Conservation (phyloP, 2,113 vertebrate genomes). For the Varanus komodoensis region DNA sequence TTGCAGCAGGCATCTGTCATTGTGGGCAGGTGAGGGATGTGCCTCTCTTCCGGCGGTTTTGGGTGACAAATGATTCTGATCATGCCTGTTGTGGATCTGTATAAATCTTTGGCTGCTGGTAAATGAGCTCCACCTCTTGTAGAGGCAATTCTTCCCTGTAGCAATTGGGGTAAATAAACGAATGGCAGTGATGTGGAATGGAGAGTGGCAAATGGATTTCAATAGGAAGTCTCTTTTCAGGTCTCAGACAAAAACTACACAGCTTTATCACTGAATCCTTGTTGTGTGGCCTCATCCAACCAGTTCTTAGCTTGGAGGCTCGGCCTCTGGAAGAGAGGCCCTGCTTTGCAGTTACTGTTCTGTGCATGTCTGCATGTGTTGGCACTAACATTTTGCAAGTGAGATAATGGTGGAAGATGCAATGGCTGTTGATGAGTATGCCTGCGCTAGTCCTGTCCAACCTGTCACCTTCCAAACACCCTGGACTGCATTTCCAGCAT, state of each 20-base stretch:
- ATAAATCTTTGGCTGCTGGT: slow-evolving; percentile 25
- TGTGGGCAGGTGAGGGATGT: neutral
- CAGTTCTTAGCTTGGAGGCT: neutral
- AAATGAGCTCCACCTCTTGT: slow-evolving; percentile 27
- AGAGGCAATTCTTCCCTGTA: slow-evolving; percentile 10
- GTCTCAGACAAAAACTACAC: neutral
- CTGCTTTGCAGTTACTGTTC: neutral
- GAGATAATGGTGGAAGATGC: neutral
- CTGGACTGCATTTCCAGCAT: neutral
- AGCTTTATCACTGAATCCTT: neutral
- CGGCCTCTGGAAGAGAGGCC: neutral
- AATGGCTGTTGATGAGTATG: neutral
- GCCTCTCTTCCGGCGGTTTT: slow-evolving; percentile 1
- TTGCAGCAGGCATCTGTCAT: slow-evolving; percentile 4
- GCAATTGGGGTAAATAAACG: slow-evolving; percentile 32
- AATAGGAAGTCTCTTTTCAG: neutral
- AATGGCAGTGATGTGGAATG: neutral
- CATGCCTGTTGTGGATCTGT: slow-evolving; percentile 2
- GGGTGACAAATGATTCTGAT: slow-evolving; percentile 20
- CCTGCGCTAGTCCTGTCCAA: neutral
- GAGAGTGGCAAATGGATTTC: neutral
- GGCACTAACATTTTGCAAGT: neutral
- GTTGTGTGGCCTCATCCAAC: neutral
- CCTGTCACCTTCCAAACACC: neutral
- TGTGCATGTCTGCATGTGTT: neutral